Percentiles rank a stretch among this genome's conserved stretches.
These are phyloP conservation scores for Sebastes dallii DNA, from an alignment of 2,797 vertebrate species.

Conservation along the genomic window DNA sequence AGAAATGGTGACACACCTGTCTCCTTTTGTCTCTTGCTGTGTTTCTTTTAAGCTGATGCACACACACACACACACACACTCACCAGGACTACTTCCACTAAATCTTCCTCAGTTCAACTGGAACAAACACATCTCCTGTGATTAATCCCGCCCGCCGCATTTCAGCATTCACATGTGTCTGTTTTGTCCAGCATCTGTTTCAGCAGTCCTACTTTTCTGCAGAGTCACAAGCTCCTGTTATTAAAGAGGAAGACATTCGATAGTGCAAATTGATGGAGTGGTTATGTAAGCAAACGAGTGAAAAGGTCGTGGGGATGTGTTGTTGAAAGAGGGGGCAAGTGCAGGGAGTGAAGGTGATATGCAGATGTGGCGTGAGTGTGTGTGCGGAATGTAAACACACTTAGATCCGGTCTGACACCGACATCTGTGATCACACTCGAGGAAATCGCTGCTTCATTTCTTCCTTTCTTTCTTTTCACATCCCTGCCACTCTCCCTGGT, in stretches of 20 bases:
- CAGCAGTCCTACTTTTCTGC: conserved; percentile 23
- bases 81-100: background rate
- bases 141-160: conserved; percentile 22
- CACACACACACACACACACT: background rate
- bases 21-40: background rate
- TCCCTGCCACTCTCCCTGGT: background rate
- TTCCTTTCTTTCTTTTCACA: background rate
- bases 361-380: background rate
- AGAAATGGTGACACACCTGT: background rate
- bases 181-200: conserved; percentile 42
- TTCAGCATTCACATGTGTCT: background rate
- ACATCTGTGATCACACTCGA: conserved; percentile 4
- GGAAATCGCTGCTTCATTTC: background rate
- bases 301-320: conserved; percentile 31
- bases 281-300: conserved; percentile 36
- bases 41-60: background rate
- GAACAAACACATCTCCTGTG: background rate
- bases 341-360: background rate
- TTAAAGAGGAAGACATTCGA: background rate
- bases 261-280: conserved; percentile 16
- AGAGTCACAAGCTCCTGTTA: conserved; percentile 1
- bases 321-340: background rate
- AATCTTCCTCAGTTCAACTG: conserved; percentile 16
- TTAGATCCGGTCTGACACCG: background rate
- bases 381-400: conserved; percentile 43